Evolutionary conservation across 2,797 vertebrate species (phyloP).

Genomic region (Hyperoplus lanceolatus): DNA sequence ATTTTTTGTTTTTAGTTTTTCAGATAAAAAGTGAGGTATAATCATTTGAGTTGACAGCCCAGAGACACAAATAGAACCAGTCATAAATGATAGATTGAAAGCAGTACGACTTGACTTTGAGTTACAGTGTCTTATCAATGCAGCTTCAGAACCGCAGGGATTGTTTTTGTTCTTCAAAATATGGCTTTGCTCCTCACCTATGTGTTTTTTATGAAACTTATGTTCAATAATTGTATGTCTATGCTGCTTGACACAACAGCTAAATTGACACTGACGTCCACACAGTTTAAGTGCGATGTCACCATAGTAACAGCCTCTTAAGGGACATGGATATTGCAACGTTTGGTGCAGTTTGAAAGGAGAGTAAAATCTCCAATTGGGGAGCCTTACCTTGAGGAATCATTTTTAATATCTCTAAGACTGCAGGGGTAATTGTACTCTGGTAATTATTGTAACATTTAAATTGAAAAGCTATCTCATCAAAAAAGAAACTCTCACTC

Average conservation of each 20-base stretch:
- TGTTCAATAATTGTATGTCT: conserved; percentile 27
- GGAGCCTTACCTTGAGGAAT: conserved; percentile 15
- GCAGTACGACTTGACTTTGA: not conserved
- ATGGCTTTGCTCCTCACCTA: conserved; percentile 5
- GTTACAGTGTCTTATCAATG: conserved; percentile 6
- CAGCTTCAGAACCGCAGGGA: conserved; percentile 1
- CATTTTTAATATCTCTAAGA: conserved; percentile 20
- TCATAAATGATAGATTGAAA: conserved; percentile 15
- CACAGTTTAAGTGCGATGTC: conserved; percentile 48
- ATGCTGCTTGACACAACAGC: conserved; percentile 23
- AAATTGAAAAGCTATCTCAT: conserved; percentile 7
- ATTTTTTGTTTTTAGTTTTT: conserved; percentile 13
- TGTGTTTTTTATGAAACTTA: conserved; percentile 6
- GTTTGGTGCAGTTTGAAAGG: conserved; percentile 43
- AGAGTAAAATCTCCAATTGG: conserved; percentile 16
- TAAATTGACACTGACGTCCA: conserved; percentile 50
- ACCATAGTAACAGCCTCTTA: conserved; percentile 68
- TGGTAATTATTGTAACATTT: conserved; percentile 5
- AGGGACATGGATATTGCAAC: conserved; percentile 51
- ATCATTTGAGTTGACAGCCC: not conserved
- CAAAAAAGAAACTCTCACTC: not conserved
- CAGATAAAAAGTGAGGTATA: conserved; percentile 24
- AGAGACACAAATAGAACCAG: conserved; percentile 1
- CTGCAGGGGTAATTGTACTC: conserved; percentile 7
- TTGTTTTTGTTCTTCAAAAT: conserved; percentile 20